Conservation (phyloP, 1,140 invertebrate species). For the Trichomalopsis sarcophagae region DNA sequence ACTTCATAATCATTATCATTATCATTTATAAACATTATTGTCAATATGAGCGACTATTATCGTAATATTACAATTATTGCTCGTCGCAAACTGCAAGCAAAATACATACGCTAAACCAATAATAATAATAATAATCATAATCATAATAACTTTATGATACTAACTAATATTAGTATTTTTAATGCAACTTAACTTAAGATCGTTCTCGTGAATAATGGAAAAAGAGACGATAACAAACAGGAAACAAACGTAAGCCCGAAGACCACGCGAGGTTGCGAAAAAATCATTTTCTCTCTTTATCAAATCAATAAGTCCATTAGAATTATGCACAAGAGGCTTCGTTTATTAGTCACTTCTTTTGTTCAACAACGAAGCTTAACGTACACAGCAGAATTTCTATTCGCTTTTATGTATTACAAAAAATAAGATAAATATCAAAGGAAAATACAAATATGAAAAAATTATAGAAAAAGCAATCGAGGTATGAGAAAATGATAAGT, state of each 20-base stretch:
- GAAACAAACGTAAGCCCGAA: slow-evolving; percentile 41
- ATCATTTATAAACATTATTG: slow-evolving; percentile 48
- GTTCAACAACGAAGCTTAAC: slow-evolving; percentile 31
- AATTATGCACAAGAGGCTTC: neutral
- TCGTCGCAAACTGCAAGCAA: slow-evolving; percentile 40
- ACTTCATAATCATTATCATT: slow-evolving; percentile 37
- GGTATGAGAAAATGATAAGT: slow-evolving; percentile 10
- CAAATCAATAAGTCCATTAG: slow-evolving; percentile 15
- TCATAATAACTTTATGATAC: slow-evolving; percentile 26
- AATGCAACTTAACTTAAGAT: slow-evolving; percentile 43
- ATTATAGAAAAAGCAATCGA: neutral
- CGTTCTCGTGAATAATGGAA: slow-evolving; percentile 42
- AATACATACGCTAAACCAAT: slow-evolving; percentile 4
- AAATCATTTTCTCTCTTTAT: slow-evolving; percentile 24
- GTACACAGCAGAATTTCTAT: slow-evolving; percentile 10
- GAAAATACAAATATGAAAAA: slow-evolving; percentile 31
- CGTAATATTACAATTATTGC: slow-evolving; percentile 53
- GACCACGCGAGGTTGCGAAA: slow-evolving; percentile 37
- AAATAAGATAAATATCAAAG: slow-evolving; percentile 22
- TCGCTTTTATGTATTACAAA: neutral
- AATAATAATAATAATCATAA: neutral
- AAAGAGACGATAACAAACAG: slow-evolving; percentile 46
- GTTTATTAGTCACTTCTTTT: slow-evolving; percentile 19
- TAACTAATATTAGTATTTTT: slow-evolving; percentile 46
- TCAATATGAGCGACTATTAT: slow-evolving; percentile 62